Evolutionary conservation across 1,140 invertebrate species (phyloP), one percentile per base, ranked within the genome.

Genomic region (Zaprionus tsacasi): DNA sequence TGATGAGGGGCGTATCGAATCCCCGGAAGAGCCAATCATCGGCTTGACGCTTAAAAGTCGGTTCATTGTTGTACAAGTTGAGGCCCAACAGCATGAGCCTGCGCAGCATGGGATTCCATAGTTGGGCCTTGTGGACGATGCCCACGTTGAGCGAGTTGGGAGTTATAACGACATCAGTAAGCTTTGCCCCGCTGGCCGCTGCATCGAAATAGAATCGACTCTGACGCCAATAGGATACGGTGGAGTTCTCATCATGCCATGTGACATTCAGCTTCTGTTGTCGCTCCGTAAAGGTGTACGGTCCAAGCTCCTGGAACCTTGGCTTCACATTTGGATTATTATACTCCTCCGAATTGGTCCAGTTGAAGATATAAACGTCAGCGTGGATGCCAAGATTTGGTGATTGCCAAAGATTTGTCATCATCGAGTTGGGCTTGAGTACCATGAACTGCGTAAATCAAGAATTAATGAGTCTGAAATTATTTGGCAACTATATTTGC

Each of bases 331-430:
- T 71, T 7, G 79, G 64, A 55, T 93, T 85, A 0, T 91, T 82
- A 38, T 95, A 94, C n/a, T 94, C 90, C n/a, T 95, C 91, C 1
- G 95, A 91, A 91, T 97, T 97, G 1, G 96, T 97, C 96, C 96
- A 97, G 91, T 97, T 97, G 80, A 96, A 97, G 25, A 97, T 93
- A 88, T 95, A 95, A 50, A 97, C 93, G 76, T 96, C 95, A 21
- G 97, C 94, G 78, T 94, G 95, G 83, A 97, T 94, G 0, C 96
- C 96, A 50, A 97, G 93, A 0, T 95, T 94, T 0, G 96, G 96
- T 68, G 94, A 93, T 79, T 95, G 93, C 97, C 97, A 98, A 25
- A 96, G 92, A 7, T 93, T 72, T 82, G 93, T 96, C 50, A 94
- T 94, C 54, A 93, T 93, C 0, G 96, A 95, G 7, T 92, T 92